Percentiles rank a stretch among this genome's conserved stretches.
These are phyloP conservation scores for Clitarchus hookeri DNA, from an alignment of 2,888 invertebrate genomes.

Conservation along the genomic window DNA sequence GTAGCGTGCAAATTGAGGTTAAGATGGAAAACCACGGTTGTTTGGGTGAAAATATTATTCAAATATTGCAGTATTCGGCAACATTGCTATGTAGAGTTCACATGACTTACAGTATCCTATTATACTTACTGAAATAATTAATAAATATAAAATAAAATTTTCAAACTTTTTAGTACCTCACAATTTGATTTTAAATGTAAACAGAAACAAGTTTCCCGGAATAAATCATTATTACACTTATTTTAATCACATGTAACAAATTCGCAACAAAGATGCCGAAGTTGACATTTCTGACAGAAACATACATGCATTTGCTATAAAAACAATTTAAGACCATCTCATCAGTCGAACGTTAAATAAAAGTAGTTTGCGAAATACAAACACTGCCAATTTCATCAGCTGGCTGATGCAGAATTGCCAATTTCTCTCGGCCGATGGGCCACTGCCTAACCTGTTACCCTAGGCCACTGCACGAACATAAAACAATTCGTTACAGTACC, in stretches of 20 bases:
- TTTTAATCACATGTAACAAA: too few species aligned
- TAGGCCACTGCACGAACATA: slow-evolving; percentile 25
- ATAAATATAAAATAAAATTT: too few species aligned
- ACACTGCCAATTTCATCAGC: neutral
- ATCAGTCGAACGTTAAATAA: neutral
- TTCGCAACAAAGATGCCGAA: neutral
- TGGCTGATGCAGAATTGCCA: neutral
- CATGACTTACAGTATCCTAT: too few species aligned
- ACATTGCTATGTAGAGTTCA: too few species aligned
- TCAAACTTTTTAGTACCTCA: too few species aligned
- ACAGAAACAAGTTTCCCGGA: too few species aligned
- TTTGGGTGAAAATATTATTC: too few species aligned
- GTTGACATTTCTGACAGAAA: neutral
- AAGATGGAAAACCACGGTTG: too few species aligned
- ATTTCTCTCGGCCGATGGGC: neutral
- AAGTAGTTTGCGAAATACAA: neutral
- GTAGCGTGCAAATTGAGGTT: neutral
- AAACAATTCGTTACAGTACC: slow-evolving; percentile 58
- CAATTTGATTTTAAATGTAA: too few species aligned
- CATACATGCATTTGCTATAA: neutral
- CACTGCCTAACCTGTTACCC: slow-evolving; percentile 15
- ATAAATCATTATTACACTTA: too few species aligned
- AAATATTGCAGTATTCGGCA: too few species aligned
- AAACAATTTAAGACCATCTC: neutral
- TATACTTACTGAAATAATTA: too few species aligned